Conservation (phyloP, 1,140 invertebrate genomes). For the Zaprionus ghesquierei region DNA sequence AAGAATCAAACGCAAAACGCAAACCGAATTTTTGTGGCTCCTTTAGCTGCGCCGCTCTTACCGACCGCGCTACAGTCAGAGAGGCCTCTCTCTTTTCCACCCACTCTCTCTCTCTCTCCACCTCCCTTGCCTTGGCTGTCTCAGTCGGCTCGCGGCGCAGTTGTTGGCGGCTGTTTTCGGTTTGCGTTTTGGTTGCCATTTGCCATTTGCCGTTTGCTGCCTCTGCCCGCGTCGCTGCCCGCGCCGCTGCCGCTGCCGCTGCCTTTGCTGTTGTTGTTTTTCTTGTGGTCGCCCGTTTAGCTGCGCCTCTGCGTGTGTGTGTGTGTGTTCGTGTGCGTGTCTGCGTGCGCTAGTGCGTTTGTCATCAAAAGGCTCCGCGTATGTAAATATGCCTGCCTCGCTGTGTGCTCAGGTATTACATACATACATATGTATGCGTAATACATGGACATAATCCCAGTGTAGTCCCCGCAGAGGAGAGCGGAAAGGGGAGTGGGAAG, state of each 20-base stretch:
- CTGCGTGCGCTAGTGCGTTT: conserved; percentile 30
- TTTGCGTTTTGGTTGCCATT: conserved; percentile 59
- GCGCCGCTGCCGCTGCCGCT: conserved; percentile 14
- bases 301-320: conserved; percentile 2
- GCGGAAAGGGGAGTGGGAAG: too few relatives aligned
- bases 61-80: neutral
- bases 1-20: conserved; percentile 67
- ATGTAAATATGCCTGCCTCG: conserved; percentile 37
- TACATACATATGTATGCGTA: neutral
- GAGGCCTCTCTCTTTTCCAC: neutral
- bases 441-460: conserved; percentile 6
- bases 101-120: neutral
- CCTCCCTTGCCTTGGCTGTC: neutral
- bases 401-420: conserved; percentile 20
- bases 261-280: conserved; percentile 24
- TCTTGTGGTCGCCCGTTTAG: conserved; percentile 35
- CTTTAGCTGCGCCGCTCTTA: conserved; percentile 30
- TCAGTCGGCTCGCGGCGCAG: neutral
- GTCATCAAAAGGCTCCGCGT: conserved; percentile 50
- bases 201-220: conserved; percentile 40
- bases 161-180: conserved; percentile 39
- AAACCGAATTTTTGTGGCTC: conserved; percentile 73
- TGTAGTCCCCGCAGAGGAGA: conserved; percentile 9
- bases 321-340: conserved; percentile 1
- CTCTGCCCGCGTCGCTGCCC: neutral